A percentile compares a stretch with the other conserved stretches of the same genome.
These are phyloP conservation scores for Aphelenchoides bicaudatus DNA, from an alignment of 2,888 invertebrate genomes.

Conservation along the genomic window DNA sequence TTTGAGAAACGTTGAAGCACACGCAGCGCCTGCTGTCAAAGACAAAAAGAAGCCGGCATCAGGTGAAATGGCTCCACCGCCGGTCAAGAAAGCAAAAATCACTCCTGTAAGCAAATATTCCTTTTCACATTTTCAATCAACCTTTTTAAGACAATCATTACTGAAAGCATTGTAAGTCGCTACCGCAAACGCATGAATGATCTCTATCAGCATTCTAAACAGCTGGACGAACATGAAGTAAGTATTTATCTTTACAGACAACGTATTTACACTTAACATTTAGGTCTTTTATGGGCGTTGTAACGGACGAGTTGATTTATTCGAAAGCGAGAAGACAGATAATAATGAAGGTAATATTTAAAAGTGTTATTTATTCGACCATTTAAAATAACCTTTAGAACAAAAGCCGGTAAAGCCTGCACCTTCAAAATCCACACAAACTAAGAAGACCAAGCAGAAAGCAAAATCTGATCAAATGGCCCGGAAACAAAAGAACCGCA, in stretches of 20 bases:
- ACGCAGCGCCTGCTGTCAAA: not conserved
- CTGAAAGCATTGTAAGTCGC: not conserved
- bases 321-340: conserved; percentile 22
- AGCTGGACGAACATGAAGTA: conserved; percentile 12
- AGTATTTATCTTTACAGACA: not conserved
- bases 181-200: conserved; percentile 6
- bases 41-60: not conserved
- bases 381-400: too few species aligned
- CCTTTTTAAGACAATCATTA: not conserved
- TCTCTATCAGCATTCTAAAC: not conserved
- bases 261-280: conserved; percentile 3
- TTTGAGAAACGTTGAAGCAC: not conserved
- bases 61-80: too few species aligned
- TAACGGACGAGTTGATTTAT: conserved; percentile 25
- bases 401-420: too few species aligned
- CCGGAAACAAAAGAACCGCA: conserved; percentile 30
- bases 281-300: conserved; percentile 32
- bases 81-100: too few species aligned
- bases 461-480: not conserved
- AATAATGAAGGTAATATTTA: too few species aligned
- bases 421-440: too few species aligned
- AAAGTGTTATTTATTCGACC: too few species aligned
- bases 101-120: not conserved
- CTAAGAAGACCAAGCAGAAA: not conserved
- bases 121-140: not conserved